Conservation (phyloP, 2,797 vertebrate genomes). For the Clarias pachynema region DNA sequence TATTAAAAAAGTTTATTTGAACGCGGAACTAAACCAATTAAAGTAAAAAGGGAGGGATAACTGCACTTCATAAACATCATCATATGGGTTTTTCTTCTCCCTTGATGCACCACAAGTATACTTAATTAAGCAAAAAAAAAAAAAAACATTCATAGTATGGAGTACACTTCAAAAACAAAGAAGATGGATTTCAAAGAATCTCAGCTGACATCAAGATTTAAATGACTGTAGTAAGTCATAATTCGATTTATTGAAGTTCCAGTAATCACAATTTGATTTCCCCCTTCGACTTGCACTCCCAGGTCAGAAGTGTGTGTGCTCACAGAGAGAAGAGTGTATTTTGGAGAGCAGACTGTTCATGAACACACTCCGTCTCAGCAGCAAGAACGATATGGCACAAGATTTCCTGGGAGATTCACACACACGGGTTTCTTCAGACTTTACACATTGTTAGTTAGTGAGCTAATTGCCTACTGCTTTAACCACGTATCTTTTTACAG, state of each 20-base stretch:
- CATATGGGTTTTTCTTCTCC: slow-evolving; percentile 55
- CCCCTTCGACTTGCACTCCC: neutral
- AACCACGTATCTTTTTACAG: neutral
- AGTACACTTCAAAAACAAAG: slow-evolving; percentile 20
- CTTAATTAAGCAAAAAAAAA: slow-evolving; percentile 12
- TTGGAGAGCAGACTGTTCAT: too few relatives aligned
- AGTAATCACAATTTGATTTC: neutral
- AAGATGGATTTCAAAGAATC: neutral
- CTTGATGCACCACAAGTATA: slow-evolving; percentile 1
- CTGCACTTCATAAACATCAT: slow-evolving; percentile 65
- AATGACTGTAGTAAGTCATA: neutral
- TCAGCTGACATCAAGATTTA: neutral
- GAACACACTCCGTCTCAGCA: neutral
- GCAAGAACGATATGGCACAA: neutral
- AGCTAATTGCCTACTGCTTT: neutral
- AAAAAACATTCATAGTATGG: neutral
- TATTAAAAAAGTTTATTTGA: slow-evolving; percentile 67
- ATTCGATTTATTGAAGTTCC: neutral
- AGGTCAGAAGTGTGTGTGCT: neutral
- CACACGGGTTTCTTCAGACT: neutral
- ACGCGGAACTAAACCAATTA: slow-evolving; percentile 69
- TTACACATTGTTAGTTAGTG: slow-evolving; percentile 3
- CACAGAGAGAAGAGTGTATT: neutral
- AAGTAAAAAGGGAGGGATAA: slow-evolving; percentile 68
- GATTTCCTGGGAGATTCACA: neutral